Conservation (phyloP, 1,140 invertebrate species). For the Antheraea mylitta region DNA sequence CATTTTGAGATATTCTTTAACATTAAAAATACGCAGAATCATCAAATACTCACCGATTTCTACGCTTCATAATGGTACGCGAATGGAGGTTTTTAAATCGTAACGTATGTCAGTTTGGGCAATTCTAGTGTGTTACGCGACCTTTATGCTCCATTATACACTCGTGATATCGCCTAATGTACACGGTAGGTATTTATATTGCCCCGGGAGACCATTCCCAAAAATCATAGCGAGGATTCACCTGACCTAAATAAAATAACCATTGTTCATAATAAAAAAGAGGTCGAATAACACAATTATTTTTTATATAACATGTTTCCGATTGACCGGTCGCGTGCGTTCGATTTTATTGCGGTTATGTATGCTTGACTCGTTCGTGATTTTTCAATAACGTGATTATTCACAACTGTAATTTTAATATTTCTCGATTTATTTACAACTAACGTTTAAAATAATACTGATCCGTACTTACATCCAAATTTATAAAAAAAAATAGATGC, state of each 20-base stretch:
- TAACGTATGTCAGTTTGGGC: conserved; percentile 19
- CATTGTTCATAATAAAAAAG: conserved; percentile 11
- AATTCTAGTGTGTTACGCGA: conserved; percentile 18
- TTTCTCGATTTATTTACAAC: background rate
- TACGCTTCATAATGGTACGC: background rate
- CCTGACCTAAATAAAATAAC: conserved; percentile 16
- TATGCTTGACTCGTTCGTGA: background rate
- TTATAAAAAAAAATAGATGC: too few relatives aligned
- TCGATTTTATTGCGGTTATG: background rate
- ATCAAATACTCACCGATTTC: background rate
- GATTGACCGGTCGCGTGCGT: conserved; percentile 6
- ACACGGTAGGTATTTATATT: conserved; percentile 9
- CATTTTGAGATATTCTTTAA: too few relatives aligned
- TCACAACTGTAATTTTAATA: background rate
- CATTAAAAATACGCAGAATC: too few relatives aligned
- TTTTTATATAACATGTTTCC: conserved; percentile 8
- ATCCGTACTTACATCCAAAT: too few relatives aligned
- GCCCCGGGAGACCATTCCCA: conserved; percentile 5
- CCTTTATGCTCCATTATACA: conserved; percentile 20
- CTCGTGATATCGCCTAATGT: conserved; percentile 19
- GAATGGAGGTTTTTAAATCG: conserved; percentile 17
- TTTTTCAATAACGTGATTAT: background rate
- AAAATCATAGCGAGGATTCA: conserved; percentile 14
- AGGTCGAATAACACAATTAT: conserved; percentile 6
- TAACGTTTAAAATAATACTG: too few relatives aligned